phyloP scores from a whole-genome alignment of 2,888 invertebrate species.

The Heliconius aoede region DNA sequence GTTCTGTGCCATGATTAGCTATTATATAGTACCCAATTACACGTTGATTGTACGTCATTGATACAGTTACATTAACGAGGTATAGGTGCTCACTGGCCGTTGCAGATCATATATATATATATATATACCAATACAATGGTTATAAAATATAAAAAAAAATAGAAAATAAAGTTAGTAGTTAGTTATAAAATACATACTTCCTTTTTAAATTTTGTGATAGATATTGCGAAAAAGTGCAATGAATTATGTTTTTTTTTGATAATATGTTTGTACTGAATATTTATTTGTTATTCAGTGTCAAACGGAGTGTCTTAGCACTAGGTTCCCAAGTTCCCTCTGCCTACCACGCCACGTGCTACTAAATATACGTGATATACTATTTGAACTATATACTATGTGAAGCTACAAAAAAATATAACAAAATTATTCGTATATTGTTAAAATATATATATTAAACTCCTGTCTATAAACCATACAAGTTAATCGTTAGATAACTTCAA shows the following conservation, averaged over 20 bases:
- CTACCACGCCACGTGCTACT: too few species aligned
- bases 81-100: constrained; percentile 39
- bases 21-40: constrained; percentile 61
- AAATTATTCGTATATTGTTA: background rate
- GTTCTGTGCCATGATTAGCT: constrained; percentile 53
- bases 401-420: background rate
- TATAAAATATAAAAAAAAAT: background rate
- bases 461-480: background rate
- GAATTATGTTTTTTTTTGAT: too few species aligned
- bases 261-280: too few species aligned
- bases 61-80: constrained; percentile 55
- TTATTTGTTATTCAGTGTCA: too few species aligned
- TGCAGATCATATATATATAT: constrained; percentile 26
- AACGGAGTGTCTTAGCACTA: too few species aligned
- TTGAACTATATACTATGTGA: too few species aligned
- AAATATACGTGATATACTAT: too few species aligned
- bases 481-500: constrained; percentile 1
- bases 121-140: background rate
- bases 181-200: background rate
- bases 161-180: too few species aligned
- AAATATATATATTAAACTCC: background rate
- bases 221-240: background rate
- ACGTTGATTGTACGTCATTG: constrained; percentile 53
- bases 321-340: too few species aligned
- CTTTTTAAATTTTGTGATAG: background rate